Conservation (phyloP, 2,888 invertebrate genomes). For the Beris morrisii region DNA sequence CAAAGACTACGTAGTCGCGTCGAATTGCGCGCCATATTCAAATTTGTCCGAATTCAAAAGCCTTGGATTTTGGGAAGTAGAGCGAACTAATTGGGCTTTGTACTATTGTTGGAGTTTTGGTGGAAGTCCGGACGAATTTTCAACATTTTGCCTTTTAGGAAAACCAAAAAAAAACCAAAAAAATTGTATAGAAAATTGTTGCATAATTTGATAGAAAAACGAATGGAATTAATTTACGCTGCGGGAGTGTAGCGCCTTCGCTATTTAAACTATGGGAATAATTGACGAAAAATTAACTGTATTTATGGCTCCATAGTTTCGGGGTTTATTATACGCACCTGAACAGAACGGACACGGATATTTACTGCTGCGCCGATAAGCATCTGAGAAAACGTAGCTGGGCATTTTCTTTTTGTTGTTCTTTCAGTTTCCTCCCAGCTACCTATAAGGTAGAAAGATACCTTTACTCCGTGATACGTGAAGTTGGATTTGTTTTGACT, state of each 20-base stretch:
- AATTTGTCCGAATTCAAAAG: constrained; percentile 26
- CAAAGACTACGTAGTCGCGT: too few relatives aligned
- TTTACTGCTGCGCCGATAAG: constrained; percentile 28
- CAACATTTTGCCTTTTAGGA: constrained; percentile 1
- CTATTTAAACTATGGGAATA: constrained; percentile 7
- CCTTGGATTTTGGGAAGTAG: constrained; percentile 36
- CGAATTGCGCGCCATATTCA: constrained; percentile 7
- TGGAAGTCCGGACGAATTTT: neutral
- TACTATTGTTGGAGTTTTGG: constrained; percentile 32
- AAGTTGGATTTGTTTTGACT: too few relatives aligned
- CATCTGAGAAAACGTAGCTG: constrained; percentile 6
- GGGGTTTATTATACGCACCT: too few relatives aligned
- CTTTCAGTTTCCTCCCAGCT: too few relatives aligned
- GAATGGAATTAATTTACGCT: neutral
- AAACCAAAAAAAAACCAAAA: neutral
- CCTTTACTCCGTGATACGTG: too few relatives aligned
- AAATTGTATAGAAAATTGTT: constrained; percentile 4
- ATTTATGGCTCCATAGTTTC: constrained; percentile 33
- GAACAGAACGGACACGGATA: constrained; percentile 12
- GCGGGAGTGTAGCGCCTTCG: neutral
- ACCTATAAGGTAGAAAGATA: too few relatives aligned
- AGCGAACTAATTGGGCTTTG: constrained; percentile 39
- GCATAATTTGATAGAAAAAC: neutral
- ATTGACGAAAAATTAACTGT: constrained; percentile 34
- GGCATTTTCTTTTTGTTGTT: too few relatives aligned